phyloP scores from a whole-genome alignment of 64 coral and sea anemone species.

The Orbicella faveolata region DNA sequence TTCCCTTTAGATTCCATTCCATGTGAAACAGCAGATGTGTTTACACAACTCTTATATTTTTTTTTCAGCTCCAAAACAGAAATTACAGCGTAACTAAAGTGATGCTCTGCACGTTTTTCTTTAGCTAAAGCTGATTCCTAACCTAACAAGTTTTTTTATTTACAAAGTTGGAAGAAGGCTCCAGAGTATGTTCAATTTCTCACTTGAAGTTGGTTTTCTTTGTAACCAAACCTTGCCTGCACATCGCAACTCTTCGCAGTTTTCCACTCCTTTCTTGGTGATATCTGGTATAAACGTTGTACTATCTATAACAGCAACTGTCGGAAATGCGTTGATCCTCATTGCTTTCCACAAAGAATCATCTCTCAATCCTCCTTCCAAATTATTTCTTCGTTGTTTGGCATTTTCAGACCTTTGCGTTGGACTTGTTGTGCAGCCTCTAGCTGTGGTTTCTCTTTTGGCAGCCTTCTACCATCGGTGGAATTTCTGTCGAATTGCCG shows the following conservation, averaged over 20 bases:
- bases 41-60: no score
- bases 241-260: neutral
- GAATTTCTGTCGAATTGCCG: neutral
- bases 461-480: neutral
- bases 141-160: no score
- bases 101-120: no score
- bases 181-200: neutral
- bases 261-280: neutral
- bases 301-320: neutral
- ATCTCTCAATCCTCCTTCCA: neutral
- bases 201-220: slow-evolving; percentile 33
- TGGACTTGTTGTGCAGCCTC: neutral
- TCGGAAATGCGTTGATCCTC: neutral
- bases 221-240: neutral
- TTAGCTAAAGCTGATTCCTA: no score
- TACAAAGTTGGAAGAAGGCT: no score
- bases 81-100: no score
- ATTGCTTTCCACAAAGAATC: neutral
- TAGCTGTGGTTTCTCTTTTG: neutral
- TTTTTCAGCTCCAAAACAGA: no score
- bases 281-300: neutral
- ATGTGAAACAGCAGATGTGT: no score
- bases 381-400: neutral
- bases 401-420: neutral
- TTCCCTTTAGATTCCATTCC: no score